Conservation (phyloP, 2,113 vertebrate genomes). For the Agapornis roseicollis region DNA sequence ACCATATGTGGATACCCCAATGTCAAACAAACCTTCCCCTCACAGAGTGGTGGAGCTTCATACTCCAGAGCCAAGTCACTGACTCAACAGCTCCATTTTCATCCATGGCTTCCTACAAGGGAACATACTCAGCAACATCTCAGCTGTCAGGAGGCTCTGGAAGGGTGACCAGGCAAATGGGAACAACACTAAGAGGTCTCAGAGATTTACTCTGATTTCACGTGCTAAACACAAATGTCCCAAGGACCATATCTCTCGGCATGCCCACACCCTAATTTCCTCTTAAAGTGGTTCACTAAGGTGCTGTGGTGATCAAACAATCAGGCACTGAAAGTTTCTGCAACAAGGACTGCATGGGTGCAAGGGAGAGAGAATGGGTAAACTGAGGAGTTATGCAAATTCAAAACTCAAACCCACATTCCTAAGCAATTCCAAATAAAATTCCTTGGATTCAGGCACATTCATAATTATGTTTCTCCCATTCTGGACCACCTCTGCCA, state of each 20-base stretch:
- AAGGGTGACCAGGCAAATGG: fast-evolving
- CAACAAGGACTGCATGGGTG: background rate
- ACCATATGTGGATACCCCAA: fast-evolving
- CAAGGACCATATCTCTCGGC: background rate
- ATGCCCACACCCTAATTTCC: background rate
- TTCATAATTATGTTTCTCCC: background rate
- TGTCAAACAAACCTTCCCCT: background rate
- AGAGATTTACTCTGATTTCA: background rate
- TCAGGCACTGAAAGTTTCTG: background rate
- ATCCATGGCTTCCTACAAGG: background rate
- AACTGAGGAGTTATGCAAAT: background rate
- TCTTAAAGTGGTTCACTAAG: background rate
- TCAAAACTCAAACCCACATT: background rate
- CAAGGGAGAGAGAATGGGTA: background rate
- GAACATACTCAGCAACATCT: fast-evolving
- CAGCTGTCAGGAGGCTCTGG: background rate
- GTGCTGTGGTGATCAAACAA: background rate
- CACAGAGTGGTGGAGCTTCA: background rate
- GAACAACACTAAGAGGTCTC: background rate
- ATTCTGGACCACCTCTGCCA: fast-evolving
- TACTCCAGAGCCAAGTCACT: fast-evolving
- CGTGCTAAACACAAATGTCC: background rate
- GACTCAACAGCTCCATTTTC: background rate
- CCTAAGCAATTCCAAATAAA: background rate
- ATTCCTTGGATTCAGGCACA: background rate